Evolutionary conservation across 2,797 vertebrate species (phyloP), one percentile per base, ranked within the genome.

Genomic region (Anguilla marmorata): DNA sequence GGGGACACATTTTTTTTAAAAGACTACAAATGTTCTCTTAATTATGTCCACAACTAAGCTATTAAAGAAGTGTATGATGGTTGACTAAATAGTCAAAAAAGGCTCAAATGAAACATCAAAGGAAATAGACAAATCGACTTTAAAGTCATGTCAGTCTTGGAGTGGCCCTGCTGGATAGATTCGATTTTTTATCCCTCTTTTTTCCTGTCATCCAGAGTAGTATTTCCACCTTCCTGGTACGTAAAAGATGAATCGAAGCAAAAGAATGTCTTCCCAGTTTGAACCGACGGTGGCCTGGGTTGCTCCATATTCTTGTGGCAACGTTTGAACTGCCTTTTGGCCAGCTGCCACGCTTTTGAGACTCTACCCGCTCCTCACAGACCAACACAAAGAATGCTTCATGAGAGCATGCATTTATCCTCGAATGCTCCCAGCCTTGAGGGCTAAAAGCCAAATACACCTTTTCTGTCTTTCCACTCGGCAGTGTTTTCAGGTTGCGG

Each of bases 331-430:
- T 60, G 30, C 86, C 16, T 69, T 69, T 86, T 86, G 74, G 74
- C 87, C 27, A 27, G 69, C 27, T 85, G 87, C 84, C 87, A 85
- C 14, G 14, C n/a, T 12, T 24, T 0, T 76, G 84, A 79, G 45
- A 80, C 85, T 76, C 48, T 63, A 52, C 84, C 66, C 8, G 79
- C 45, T 21, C 60, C 87, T 82, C 27, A 50, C 69, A 56, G 56
- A 82, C 37, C 41, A 82, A 21, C 45, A 33, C 9, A 41, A 41
- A n/a, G 58, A 66, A 60, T 82, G 56, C 52, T 50, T 48, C 56
- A 52, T 86, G 85, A 79, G 45, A 24, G 63, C 30, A 21, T 58
- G 84, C 50, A 50, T 58, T 27, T 88, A 85, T 72, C 87, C 87
- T 84, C 50, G 66, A 72, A 88, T 54, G 82, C 58, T 66, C 87